phyloP scores from a whole-genome alignment of 2,888 invertebrate species.

The Leuctra nigra region DNA sequence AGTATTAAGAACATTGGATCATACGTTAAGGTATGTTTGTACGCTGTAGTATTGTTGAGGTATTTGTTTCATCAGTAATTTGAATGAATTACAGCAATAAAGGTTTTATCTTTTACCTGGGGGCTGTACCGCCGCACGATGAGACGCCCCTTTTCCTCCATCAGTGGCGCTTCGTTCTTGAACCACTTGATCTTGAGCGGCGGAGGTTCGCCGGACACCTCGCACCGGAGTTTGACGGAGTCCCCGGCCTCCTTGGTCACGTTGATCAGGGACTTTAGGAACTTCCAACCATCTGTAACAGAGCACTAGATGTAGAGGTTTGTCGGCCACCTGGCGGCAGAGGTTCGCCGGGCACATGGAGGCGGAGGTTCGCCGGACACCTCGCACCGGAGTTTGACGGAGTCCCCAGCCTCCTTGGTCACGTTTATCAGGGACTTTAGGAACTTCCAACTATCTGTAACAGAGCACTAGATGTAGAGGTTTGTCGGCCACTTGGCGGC shows the following conservation, averaged over 20 bases:
- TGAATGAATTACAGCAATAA: no score
- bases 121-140: conserved; percentile 40
- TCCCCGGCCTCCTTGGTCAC: conserved; percentile 52
- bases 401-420: conserved; percentile 51
- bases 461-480: no score
- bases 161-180: conserved; percentile 50
- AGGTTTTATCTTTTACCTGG: not conserved
- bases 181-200: conserved; percentile 54
- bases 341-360: no score
- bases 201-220: conserved; percentile 53
- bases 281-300: no score
- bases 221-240: conserved; percentile 54
- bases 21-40: no score
- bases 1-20: no score
- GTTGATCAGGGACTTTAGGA: conserved; percentile 48
- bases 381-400: conserved; percentile 56
- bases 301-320: no score
- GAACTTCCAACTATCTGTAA: conserved; percentile 41
- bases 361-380: conserved; percentile 54
- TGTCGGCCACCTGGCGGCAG: not conserved
- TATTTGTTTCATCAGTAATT: no score
- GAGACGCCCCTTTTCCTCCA: conserved; percentile 40
- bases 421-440: conserved; percentile 47
- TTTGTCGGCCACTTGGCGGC: conserved; percentile 35
- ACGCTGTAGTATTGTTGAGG: no score